phyloP scores from a whole-genome alignment of 2,888 invertebrate genomes.

The Boloria selene region DNA sequence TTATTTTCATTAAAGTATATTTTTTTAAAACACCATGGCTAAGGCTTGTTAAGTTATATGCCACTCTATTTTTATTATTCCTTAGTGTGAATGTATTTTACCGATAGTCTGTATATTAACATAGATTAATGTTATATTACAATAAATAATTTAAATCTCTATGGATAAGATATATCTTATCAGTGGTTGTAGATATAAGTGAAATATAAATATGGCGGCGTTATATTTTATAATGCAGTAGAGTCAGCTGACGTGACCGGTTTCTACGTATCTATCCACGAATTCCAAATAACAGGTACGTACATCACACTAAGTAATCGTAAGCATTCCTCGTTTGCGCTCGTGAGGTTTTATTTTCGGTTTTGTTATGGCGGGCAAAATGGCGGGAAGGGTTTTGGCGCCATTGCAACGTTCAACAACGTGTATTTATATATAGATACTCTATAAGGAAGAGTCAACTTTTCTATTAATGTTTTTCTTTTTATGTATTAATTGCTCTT shows the following conservation, averaged over 20 bases:
- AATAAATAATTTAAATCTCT: conserved; percentile 13
- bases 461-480: too few species aligned
- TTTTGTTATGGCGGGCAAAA: conserved; percentile 46
- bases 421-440: background rate
- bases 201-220: conserved; percentile 32
- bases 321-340: conserved; percentile 54
- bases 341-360: conserved; percentile 55
- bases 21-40: too few species aligned
- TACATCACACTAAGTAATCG: conserved; percentile 48
- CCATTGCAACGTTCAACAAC: conserved; percentile 34
- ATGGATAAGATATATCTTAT: conserved; percentile 54
- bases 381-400: conserved; percentile 47
- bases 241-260: conserved; percentile 75
- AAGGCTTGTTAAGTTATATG: too few species aligned
- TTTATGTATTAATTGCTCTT: too few species aligned
- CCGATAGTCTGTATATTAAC: background rate
- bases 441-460: background rate
- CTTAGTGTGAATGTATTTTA: too few species aligned
- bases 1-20: too few species aligned
- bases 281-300: conserved; percentile 72
- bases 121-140: background rate
- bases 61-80: too few species aligned
- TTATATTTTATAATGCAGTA: conserved; percentile 57
- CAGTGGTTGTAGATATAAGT: conserved; percentile 43
- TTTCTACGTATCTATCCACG: conserved; percentile 55